Evolutionary conservation across 2,797 vertebrate species (phyloP).

Genomic region (Gephyroberyx darwinii): DNA sequence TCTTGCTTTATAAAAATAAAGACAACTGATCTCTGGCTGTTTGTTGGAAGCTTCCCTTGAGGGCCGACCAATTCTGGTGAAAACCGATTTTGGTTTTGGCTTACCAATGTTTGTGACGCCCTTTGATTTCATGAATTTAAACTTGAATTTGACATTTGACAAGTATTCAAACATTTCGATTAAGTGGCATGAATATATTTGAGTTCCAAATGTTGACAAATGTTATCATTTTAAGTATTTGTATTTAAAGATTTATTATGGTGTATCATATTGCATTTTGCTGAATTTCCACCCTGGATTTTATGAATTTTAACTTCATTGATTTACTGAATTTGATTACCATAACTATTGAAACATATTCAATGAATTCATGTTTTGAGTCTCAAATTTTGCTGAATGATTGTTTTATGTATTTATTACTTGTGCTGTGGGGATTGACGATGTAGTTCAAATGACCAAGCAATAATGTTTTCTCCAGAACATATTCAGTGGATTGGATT

Average conservation of each 20-base stretch:
- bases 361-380: background rate
- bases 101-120: background rate
- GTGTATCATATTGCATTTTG: too few relatives aligned
- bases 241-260: too few relatives aligned
- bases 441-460: background rate
- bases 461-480: background rate
- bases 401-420: slow-evolving; percentile 4
- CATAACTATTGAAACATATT: too few relatives aligned
- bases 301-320: too few relatives aligned
- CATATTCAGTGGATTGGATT: background rate
- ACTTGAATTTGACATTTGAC: slow-evolving; percentile 5
- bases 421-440: background rate
- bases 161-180: slow-evolving; percentile 23
- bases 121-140: slow-evolving; percentile 12
- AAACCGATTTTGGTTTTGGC: background rate
- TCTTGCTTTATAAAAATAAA: slow-evolving; percentile 45
- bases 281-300: too few relatives aligned
- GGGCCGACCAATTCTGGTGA: slow-evolving; percentile 1
- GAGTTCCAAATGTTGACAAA: background rate
- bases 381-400: background rate
- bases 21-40: slow-evolving; percentile 25
- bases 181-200: background rate
- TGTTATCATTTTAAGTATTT: slow-evolving; percentile 5
- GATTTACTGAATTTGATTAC: too few relatives aligned
- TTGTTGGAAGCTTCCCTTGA: slow-evolving; percentile 13